Evolutionary conservation across 2,888 invertebrate species (phyloP).

Genomic region (Gymnosoma rotundatum): DNA sequence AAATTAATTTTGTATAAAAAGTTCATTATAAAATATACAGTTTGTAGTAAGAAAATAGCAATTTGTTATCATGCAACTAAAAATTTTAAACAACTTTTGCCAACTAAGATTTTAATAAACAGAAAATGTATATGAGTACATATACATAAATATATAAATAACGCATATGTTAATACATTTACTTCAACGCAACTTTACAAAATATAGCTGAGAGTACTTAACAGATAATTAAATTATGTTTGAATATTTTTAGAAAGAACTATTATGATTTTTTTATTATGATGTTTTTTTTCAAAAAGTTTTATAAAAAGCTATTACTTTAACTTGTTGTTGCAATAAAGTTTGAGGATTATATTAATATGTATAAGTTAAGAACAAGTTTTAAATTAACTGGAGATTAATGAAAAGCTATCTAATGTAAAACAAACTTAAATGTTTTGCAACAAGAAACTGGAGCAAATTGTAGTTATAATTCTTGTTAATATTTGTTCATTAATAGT

Average conservation of each 20-base stretch:
- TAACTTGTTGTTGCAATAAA: slow-evolving; percentile 10
- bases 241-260: slow-evolving; percentile 33
- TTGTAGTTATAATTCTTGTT: slow-evolving; percentile 44
- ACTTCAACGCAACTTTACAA: slow-evolving; percentile 51
- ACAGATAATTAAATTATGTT: background rate
- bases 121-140: background rate
- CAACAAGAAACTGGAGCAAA: slow-evolving; percentile 64
- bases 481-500: background rate
- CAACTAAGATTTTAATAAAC: slow-evolving; percentile 31
- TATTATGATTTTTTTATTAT: slow-evolving; percentile 34
- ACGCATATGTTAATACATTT: background rate
- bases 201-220: slow-evolving; percentile 7
- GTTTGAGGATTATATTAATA: slow-evolving; percentile 18
- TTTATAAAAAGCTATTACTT: slow-evolving; percentile 32
- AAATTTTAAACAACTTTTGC: slow-evolving; percentile 8
- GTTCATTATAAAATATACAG: too few species aligned
- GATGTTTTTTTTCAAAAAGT: slow-evolving; percentile 30
- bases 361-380: slow-evolving; percentile 18
- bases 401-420: slow-evolving; percentile 59
- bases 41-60: slow-evolving; percentile 16
- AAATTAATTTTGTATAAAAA: background rate
- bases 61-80: slow-evolving; percentile 58
- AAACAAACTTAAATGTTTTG: slow-evolving; percentile 52
- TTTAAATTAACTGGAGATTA: slow-evolving; percentile 47
- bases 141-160: background rate